These are phyloP conservation scores for Sebastes diaconus DNA, from an alignment of 2,797 vertebrate genomes.

Conservation along the genomic window DNA sequence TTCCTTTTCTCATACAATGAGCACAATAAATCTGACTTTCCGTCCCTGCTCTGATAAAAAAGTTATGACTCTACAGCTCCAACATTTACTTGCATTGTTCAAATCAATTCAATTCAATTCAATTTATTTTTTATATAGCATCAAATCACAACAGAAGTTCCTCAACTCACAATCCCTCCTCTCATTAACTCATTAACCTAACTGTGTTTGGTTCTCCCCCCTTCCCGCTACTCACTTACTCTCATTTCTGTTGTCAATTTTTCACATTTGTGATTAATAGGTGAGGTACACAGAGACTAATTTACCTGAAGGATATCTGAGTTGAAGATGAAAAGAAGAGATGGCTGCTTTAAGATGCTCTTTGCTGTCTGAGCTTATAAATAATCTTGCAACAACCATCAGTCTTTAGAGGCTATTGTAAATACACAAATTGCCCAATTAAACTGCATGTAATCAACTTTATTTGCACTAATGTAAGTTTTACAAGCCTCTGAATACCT, in stretches of 20 bases:
- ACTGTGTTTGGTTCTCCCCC: neutral
- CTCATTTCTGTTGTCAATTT: neutral
- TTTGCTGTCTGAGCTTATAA: neutral
- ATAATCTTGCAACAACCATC: neutral
- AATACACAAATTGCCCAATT: neutral
- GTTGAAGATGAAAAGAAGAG: neutral
- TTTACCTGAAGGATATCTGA: neutral
- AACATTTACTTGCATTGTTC: neutral
- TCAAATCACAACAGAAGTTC: too few species aligned
- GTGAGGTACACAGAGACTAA: neutral
- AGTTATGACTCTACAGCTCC: neutral
- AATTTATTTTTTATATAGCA: too few species aligned
- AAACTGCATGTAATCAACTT: neutral
- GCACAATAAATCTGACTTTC: neutral
- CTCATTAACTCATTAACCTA: neutral
- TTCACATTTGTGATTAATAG: neutral
- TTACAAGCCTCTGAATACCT: neutral
- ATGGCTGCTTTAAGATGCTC: neutral
- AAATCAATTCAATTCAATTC: too few species aligned
- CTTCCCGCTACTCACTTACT: neutral
- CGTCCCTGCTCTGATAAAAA: neutral
- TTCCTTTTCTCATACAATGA: neutral
- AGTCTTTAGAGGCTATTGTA: neutral
- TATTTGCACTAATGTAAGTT: neutral
- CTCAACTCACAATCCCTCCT: neutral